Conservation (phyloP, 2,888 invertebrate genomes). For the Notodonta ziczac region DNA sequence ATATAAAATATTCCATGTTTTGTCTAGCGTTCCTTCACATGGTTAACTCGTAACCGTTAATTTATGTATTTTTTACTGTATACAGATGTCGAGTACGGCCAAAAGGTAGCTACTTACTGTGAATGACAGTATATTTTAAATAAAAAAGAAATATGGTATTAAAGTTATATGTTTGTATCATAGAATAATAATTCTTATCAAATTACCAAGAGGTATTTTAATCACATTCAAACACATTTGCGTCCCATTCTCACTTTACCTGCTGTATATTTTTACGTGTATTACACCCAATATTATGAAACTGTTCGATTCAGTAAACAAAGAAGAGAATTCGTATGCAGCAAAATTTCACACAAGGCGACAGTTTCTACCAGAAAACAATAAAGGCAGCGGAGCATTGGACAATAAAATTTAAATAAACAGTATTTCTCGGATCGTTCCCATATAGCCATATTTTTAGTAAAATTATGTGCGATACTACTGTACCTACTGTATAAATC, state of each 20-base stretch:
- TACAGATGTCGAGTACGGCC: too few species aligned
- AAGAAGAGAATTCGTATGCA: conserved; percentile 33
- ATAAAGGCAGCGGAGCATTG: conserved; percentile 30
- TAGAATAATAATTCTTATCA: too few species aligned
- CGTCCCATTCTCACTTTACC: background rate
- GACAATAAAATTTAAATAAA: conserved; percentile 43
- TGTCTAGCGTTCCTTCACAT: too few species aligned
- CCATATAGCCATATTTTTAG: background rate
- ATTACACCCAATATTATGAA: conserved; percentile 14
- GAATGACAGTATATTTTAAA: too few species aligned
- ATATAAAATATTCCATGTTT: too few species aligned
- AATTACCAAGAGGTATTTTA: background rate
- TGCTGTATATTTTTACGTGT: background rate
- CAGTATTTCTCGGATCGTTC: conserved; percentile 17
- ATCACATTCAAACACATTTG: background rate
- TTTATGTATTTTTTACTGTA: too few species aligned
- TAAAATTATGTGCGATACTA: background rate
- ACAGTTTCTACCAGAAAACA: conserved; percentile 32
- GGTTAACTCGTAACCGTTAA: too few species aligned
- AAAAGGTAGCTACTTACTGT: too few species aligned
- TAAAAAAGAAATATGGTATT: too few species aligned
- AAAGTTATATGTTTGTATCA: too few species aligned
- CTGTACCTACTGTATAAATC: too few species aligned
- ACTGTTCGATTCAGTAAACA: conserved; percentile 16
- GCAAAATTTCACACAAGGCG: conserved; percentile 34